Evolutionary conservation across 2,888 invertebrate species (phyloP).

Genomic region (Stenodera caucasica): DNA sequence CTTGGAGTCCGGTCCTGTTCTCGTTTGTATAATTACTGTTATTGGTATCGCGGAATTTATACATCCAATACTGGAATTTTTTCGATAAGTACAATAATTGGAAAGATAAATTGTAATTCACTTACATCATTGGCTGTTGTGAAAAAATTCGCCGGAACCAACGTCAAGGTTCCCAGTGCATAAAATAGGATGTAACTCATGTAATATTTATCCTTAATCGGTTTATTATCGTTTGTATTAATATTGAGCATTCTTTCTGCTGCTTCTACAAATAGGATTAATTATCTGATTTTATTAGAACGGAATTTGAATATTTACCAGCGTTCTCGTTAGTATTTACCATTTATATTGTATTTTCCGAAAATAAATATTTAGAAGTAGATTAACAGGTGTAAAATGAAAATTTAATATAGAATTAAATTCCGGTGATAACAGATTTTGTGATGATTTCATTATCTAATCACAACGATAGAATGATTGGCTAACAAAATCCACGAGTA

Average conservation of each 20-base stretch:
- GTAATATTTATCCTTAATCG: conserved; percentile 20
- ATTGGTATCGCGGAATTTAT: conserved; percentile 22
- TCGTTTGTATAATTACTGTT: not conserved
- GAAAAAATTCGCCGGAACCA: conserved; percentile 26
- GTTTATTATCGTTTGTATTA: not conserved
- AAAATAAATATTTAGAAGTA: not conserved
- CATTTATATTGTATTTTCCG: not conserved
- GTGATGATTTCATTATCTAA: too few relatives aligned
- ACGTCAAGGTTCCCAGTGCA: conserved; percentile 21
- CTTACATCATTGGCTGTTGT: conserved; percentile 31
- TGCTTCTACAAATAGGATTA: conserved; percentile 1
- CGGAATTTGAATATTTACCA: not conserved
- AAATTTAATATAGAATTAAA: too few relatives aligned
- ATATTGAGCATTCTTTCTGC: conserved; percentile 10
- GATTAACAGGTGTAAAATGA: not conserved
- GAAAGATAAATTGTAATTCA: not conserved
- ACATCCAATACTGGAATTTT: conserved; percentile 29
- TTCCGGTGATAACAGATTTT: too few relatives aligned
- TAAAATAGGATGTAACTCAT: conserved; percentile 28
- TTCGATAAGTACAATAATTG: not conserved
- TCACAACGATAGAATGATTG: too few relatives aligned
- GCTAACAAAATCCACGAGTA: too few relatives aligned
- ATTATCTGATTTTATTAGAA: not conserved
- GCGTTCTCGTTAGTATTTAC: not conserved
- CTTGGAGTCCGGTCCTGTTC: conserved; percentile 21